These are phyloP conservation scores for Hyposoter didymator DNA, from an alignment of 2,888 invertebrate species.

Conservation along the genomic window DNA sequence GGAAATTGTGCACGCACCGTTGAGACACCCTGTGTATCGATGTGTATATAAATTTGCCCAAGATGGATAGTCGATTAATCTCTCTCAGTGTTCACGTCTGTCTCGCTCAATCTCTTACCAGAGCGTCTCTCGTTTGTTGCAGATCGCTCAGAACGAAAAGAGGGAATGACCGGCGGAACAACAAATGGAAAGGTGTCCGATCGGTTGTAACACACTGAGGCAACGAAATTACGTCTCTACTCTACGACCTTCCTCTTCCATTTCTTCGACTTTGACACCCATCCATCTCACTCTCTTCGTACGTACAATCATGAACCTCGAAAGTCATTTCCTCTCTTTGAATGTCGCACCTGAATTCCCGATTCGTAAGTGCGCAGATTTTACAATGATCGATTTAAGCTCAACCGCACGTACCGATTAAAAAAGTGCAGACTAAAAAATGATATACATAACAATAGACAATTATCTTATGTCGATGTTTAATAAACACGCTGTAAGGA, in stretches of 20 bases:
- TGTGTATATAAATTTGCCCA: conserved; percentile 25
- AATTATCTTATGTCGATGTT: conserved; percentile 67
- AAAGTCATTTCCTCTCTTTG: background rate
- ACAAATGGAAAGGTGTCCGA: conserved; percentile 37
- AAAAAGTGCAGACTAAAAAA: conserved; percentile 35
- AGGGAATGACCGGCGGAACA: conserved; percentile 34
- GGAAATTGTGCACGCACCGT: too few relatives aligned
- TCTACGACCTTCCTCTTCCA: background rate
- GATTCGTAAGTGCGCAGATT: conserved; percentile 49
- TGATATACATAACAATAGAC: conserved; percentile 45
- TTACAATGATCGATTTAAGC: conserved; percentile 40
- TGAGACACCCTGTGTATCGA: background rate
- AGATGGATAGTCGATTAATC: conserved; percentile 70
- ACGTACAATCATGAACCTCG: background rate
- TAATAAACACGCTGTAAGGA: conserved; percentile 68
- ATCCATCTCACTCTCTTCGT: conserved; percentile 16
- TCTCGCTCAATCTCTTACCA: conserved; percentile 68
- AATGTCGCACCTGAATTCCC: background rate
- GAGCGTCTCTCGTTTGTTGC: conserved; percentile 67
- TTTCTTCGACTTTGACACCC: conserved; percentile 7
- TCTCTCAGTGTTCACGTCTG: conserved; percentile 68
- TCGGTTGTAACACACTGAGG: conserved; percentile 36
- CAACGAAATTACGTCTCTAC: conserved; percentile 22
- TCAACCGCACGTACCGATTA: conserved; percentile 42
- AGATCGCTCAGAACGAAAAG: conserved; percentile 64